Base-by-base conservation (phyloP, 2,888 invertebrate genomes). In the Agonum fuliginosum region DNA sequence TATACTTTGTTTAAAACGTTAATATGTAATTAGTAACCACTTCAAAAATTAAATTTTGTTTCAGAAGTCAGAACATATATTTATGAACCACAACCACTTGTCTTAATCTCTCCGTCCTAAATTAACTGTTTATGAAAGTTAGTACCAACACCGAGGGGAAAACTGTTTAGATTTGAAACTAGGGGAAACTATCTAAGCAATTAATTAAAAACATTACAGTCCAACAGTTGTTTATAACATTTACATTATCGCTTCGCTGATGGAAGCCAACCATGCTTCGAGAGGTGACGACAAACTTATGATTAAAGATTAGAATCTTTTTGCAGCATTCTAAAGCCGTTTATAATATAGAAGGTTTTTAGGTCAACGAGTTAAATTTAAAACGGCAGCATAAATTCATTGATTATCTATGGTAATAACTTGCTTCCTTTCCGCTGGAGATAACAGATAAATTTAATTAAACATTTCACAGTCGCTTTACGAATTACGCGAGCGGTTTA, bases 381-480 rank as follows among this genome's bases (percentile, higher is more conserved):
- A 54, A 54, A 54, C 54, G 12, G 24, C 54, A 54, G 22, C 54
- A 54, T 54, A 54, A 54, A 54, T 54, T 54, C 54, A 54, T 54
- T 54, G 54, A 54, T 54, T 54, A 54, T 54, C 54, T 54, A 22
- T 24, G 22, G 54, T 22, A 54, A 54, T 54, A 54, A 54, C 54
- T 54, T 22, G 54, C 22, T 54, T 54, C 54, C 22, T n/a, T 54
- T 54, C 24, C 54, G 54, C 22, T 54, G 12, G 17, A 54, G 54
- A 54, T 54, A 22, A 37, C n/a, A 27, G 54, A 54, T 54, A 54
- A 54, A 54, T 54, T 54, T 54, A 54, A 54, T 54, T 54, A 54
- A 22, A 24, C n/a, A 19, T n/a, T 54, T 54, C 24, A 10, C n/a
- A n/a, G 5, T 54, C 12, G 48, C 48, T 48, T 48, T 48, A 48